Evolutionary conservation across 2,888 invertebrate genomes (phyloP).

Genomic region (Caenorhabditis macrosperma): DNA sequence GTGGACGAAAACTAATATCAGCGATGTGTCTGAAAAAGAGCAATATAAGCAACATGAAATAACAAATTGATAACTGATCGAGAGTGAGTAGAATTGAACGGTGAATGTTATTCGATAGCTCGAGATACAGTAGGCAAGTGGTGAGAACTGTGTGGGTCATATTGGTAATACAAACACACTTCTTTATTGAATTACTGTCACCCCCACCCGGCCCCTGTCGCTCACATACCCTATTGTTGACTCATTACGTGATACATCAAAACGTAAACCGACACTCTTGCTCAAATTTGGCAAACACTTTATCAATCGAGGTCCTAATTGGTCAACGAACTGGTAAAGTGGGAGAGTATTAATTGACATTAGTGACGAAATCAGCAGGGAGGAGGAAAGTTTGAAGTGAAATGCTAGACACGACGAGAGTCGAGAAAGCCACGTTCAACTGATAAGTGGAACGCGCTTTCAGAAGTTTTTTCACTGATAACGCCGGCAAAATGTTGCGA

Average conservation of each 20-base stretch:
- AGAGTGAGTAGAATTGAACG: background rate
- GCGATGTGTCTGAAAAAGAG: background rate
- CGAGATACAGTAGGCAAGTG: background rate
- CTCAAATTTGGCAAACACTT: slow-evolving; percentile 36
- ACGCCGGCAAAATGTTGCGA: slow-evolving; percentile 20
- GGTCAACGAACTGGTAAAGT: background rate
- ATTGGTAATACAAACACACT: slow-evolving; percentile 36
- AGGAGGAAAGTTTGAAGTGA: background rate
- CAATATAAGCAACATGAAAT: background rate
- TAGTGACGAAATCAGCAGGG: slow-evolving; percentile 6
- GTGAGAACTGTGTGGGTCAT: slow-evolving; percentile 4
- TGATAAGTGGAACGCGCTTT: slow-evolving; percentile 21
- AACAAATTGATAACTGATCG: no score
- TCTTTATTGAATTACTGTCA: slow-evolving; percentile 56
- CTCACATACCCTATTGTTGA: slow-evolving; percentile 26
- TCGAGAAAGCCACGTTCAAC: slow-evolving; percentile 23
- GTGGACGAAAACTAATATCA: background rate
- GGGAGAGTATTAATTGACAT: slow-evolving; percentile 24
- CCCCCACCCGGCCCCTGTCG: slow-evolving; percentile 12
- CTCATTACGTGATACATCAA: slow-evolving; percentile 56
- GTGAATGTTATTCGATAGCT: background rate
- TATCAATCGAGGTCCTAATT: slow-evolving; percentile 16
- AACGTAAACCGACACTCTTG: slow-evolving; percentile 15
- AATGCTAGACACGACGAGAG: background rate
- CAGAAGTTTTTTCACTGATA: slow-evolving; percentile 47